Evolutionary conservation across 1,140 invertebrate species (phyloP).

Genomic region (Bombus confusus): DNA sequence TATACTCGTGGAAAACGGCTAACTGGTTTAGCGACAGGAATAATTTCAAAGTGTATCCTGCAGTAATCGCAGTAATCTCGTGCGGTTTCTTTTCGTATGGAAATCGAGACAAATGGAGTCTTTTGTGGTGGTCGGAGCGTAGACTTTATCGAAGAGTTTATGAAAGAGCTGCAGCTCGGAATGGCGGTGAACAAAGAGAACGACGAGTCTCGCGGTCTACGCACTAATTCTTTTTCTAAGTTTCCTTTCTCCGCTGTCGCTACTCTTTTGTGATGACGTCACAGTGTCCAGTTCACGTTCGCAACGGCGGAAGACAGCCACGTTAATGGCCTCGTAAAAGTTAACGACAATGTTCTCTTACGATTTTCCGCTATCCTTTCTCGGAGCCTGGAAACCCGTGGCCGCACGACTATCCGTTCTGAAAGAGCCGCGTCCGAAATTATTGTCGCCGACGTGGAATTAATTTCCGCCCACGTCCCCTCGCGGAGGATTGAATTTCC

Average conservation of each 20-base stretch:
- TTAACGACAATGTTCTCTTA: conserved; percentile 82
- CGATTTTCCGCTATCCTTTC: conserved; percentile 72
- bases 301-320: conserved; percentile 76
- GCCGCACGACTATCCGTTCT: conserved; percentile 48
- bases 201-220: conserved; percentile 42
- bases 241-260: conserved; percentile 58
- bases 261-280: conserved; percentile 75
- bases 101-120: conserved; percentile 5
- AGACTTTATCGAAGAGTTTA: conserved; percentile 47
- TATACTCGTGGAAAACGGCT: too few relatives aligned
- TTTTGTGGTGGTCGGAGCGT: conserved; percentile 28
- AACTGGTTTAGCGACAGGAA: too few relatives aligned
- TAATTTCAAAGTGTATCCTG: not conserved
- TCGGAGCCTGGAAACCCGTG: conserved; percentile 5
- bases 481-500: conserved; percentile 53
- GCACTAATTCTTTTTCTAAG: conserved; percentile 73
- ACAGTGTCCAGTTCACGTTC: conserved; percentile 73
- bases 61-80: too few relatives aligned
- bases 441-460: conserved; percentile 79
- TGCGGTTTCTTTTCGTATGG: conserved; percentile 20
- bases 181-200: not conserved
- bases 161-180: not conserved
- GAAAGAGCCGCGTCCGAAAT: conserved; percentile 71
- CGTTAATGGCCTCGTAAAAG: conserved; percentile 82
- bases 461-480: conserved; percentile 71